A percentile compares a stretch with the other conserved stretches of the same genome.
These are phyloP conservation scores for Cyrtodaria siliqua DNA, from an alignment of 2,888 invertebrate species.

Conservation along the genomic window DNA sequence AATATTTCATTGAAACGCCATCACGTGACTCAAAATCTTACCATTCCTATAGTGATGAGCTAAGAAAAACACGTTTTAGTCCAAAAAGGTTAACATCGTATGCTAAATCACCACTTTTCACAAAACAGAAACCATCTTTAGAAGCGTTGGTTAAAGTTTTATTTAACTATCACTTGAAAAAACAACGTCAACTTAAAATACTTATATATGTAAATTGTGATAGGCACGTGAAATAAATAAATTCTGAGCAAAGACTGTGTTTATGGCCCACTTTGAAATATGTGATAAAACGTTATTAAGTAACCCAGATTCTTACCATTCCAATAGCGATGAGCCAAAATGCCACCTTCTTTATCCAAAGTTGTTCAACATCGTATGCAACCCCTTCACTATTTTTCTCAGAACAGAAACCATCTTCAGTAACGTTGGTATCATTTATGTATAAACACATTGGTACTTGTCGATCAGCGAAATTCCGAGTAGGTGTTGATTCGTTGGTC, in stretches of 20 bases:
- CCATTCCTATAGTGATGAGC: conserved; percentile 68
- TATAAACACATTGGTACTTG: conserved; percentile 47
- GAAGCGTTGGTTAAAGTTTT: background rate
- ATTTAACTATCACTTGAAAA: no score
- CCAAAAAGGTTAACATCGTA: conserved; percentile 29
- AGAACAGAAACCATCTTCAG: conserved; percentile 9
- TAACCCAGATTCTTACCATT: no score
- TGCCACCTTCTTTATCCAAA: conserved; percentile 53
- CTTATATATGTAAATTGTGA: no score
- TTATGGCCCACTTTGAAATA: no score
- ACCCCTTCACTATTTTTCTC: conserved; percentile 14
- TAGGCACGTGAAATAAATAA: no score
- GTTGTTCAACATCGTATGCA: conserved; percentile 20
- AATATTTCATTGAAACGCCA: background rate
- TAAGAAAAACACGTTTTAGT: conserved; percentile 52
- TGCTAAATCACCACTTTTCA: conserved; percentile 3
- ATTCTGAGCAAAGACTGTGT: no score
- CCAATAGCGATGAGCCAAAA: conserved; percentile 63
- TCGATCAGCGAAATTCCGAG: background rate
- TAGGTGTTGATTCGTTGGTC: no score
- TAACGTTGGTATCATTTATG: background rate
- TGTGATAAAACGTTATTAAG: no score
- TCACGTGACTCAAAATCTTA: no score
- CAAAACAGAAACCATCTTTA: conserved; percentile 7
- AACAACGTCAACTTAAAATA: no score